Percentiles rank a stretch among this genome's conserved stretches.
Conservation (phyloP, 2,888 invertebrate genomes). For the Alviniconcha strummeri region DNA sequence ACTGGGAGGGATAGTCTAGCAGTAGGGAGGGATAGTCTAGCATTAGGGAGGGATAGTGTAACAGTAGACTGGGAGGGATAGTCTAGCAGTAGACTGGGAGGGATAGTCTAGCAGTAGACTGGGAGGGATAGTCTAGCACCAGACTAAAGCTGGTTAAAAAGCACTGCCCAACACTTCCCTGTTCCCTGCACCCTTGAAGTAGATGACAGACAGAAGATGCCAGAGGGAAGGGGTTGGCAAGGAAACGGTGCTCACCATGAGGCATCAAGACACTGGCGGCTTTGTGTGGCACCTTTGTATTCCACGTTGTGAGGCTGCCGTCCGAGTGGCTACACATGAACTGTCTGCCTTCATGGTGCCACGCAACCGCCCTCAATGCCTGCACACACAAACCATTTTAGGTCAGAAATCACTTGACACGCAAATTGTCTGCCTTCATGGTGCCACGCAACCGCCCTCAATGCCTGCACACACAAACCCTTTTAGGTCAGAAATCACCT, state of each 20-base stretch:
- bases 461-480: conserved; percentile 61
- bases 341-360: conserved; percentile 98
- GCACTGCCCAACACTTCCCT: too few species aligned
- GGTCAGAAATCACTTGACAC: conserved; percentile 75
- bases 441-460: conserved; percentile 95
- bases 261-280: conserved; percentile 90
- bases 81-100: too few species aligned
- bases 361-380: conserved; percentile 87
- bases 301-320: conserved; percentile 97
- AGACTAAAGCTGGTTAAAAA: too few species aligned
- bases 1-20: too few species aligned
- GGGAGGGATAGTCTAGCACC: too few species aligned
- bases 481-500: background rate
- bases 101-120: too few species aligned
- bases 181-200: too few species aligned
- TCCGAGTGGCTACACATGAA: conserved; percentile 95
- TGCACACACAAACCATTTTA: conserved; percentile 38
- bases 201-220: too few species aligned
- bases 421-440: conserved; percentile 98
- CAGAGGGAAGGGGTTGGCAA: too few species aligned
- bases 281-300: conserved; percentile 83
- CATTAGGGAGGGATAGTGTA: too few species aligned
- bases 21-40: too few species aligned
- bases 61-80: too few species aligned
- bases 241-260: conserved; percentile 82